Evolutionary conservation across 2,797 vertebrate species (phyloP).

Genomic region (Enteromius viviparus): DNA sequence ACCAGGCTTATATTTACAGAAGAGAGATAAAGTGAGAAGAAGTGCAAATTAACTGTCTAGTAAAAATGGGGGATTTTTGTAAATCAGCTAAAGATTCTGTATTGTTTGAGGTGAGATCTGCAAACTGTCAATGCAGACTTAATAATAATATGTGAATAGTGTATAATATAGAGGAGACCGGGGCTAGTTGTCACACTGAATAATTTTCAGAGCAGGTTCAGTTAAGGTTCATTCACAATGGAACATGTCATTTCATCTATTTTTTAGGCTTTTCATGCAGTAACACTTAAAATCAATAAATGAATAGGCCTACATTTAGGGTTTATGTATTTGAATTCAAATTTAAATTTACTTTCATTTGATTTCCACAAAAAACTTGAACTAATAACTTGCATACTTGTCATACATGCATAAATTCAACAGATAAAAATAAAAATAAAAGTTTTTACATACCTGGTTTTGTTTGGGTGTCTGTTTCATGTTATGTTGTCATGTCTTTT

Average conservation of each 20-base stretch:
- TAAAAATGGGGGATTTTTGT: constrained; percentile 20
- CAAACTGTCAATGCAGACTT: background rate
- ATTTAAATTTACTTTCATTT: background rate
- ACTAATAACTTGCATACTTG: background rate
- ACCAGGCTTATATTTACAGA: background rate
- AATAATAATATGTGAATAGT: too few relatives aligned
- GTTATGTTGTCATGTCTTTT: too few relatives aligned
- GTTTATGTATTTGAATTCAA: background rate
- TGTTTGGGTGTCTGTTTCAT: too few relatives aligned
- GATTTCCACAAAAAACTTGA: background rate
- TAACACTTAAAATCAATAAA: background rate
- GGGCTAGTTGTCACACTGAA: background rate
- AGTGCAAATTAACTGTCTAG: background rate
- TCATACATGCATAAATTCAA: too few relatives aligned
- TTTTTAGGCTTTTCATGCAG: background rate
- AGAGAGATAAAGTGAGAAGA: background rate
- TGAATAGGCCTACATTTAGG: background rate
- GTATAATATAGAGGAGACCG: too few relatives aligned
- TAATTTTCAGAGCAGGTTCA: background rate
- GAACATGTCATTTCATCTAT: background rate
- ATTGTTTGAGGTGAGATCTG: background rate
- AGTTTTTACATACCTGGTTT: too few relatives aligned
- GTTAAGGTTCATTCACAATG: background rate
- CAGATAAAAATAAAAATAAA: too few relatives aligned
- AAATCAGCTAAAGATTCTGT: background rate